Base-by-base conservation (phyloP, 2,888 invertebrate genomes). In the Dioctria rufipes region DNA sequence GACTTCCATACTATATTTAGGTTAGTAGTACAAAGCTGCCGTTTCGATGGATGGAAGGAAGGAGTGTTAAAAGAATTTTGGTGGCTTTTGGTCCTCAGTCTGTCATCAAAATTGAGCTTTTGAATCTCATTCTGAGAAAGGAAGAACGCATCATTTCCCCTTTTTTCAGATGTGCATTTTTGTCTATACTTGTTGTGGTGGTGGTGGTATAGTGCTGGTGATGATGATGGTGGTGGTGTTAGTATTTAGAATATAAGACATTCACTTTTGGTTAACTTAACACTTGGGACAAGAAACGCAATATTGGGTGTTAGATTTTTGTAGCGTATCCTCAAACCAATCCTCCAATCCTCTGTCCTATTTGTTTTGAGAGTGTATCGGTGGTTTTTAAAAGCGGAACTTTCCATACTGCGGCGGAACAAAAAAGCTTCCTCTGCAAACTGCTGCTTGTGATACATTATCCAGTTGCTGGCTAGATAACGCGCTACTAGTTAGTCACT, bases 381-480 rank as follows among this genome's bases (percentile, higher is more conserved):
- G 75, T 75, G 75, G 75, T 75, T 42, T 60, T 61, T 25, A 60
- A 60, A 61, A 46, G 2, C 13, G 60, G 60, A 75, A 60, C 60
- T 75, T 75, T 75, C 75, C 61, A 75, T 42, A 75, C 75, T 75
- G 75, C 75, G 75, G 75, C 75, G 75, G 61, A 61, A 75, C 75
- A 75, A 75, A 75, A 75, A 75, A 75, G 75, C 75, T 75, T 75
- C 75, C 61, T 75, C 61, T 75, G 75, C 60, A 75, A 75, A 75
- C 60, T 75, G 75, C 61, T 58, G 61, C 25, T 25, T 25, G 75
- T 43, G 61, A 75, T 51, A 75, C 75, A 75, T 60, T 75, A 75
- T 61, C 75, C 75, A 75, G 75, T 75, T 75, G 75, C 40, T 75
- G 58, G 75, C 42, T 75, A 46, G 75, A 46, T 60, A 75, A 75